Evolutionary conservation across 1,140 invertebrate genomes (phyloP).

Genomic region (Caenorhabditis latens): DNA sequence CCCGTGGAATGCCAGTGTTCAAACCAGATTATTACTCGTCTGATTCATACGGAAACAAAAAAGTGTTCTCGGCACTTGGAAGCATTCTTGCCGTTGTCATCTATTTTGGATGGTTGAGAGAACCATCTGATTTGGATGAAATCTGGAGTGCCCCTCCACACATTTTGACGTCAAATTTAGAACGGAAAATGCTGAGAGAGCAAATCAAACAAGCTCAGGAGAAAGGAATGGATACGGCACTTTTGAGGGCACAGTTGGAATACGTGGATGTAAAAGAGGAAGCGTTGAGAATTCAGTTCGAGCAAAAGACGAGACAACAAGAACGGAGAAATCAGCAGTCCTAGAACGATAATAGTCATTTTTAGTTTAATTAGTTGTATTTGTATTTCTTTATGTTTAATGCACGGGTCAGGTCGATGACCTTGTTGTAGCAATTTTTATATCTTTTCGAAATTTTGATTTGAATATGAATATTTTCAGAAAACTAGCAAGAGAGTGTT

Average conservation of each 20-base stretch:
- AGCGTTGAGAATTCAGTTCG: constrained; percentile 69
- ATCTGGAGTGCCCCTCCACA: constrained; percentile 70
- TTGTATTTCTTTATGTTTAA: neutral
- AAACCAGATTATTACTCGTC: constrained; percentile 69
- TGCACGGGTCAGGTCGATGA: neutral
- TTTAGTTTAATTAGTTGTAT: constrained; percentile 6
- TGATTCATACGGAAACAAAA: constrained; percentile 66
- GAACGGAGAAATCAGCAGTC: neutral
- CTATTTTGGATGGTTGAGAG: constrained; percentile 69
- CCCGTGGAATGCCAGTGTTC: constrained; percentile 12
- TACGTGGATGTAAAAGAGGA: constrained; percentile 75
- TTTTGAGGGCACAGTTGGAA: constrained; percentile 71
- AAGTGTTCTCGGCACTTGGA: constrained; percentile 59
- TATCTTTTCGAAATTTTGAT: neutral
- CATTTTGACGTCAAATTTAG: constrained; percentile 69
- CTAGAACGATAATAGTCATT: neutral
- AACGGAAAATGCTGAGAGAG: constrained; percentile 68
- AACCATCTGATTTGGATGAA: constrained; percentile 70
- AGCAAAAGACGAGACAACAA: constrained; percentile 55
- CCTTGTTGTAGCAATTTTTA: constrained; percentile 18
- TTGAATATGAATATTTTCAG: neutral
- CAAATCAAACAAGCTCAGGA: constrained; percentile 69
- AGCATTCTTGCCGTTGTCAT: constrained; percentile 59
- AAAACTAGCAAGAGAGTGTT: too few species aligned
- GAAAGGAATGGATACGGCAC: constrained; percentile 67